Evolutionary conservation across 2,113 vertebrate species (phyloP), one percentile per base, ranked within the genome.

Genomic region (Phaethornis superciliosus): DNA sequence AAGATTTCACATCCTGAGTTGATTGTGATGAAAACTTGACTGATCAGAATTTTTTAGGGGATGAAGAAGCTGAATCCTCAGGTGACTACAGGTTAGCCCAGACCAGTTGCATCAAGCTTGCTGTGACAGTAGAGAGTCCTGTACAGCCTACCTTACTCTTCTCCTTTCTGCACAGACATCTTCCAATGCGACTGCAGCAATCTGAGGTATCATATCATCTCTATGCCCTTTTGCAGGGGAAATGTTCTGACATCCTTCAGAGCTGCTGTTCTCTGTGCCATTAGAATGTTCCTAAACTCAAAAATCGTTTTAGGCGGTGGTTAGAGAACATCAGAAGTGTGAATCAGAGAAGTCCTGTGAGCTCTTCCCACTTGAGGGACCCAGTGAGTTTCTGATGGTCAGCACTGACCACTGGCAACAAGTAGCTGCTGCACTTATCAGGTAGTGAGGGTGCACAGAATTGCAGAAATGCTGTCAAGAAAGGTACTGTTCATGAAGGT

Each of bases 1-100:
- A 96, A 90, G 93, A 89, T 97, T 95, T 96, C 81, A 69, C 84
- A 91, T 94, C 86, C 88, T 85, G 74, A 94, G 95, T 23, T 90
- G 86, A 88, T 95, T 95, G 85, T 95, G 91, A 96, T 87, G 86
- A 92, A 94, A 96, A n/a, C 80, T 93, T 69, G 75, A 90, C 54
- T 83, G 74, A 90, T 95, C 84, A 93, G 88, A 72, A 46, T 71
- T 89, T 60, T 91, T 62, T 71, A 58, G 33, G 30, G 42, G 76
- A 88, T 85, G 80, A 69, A 93, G 92, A 67, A 87, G 89, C 49
- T 15, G 12, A 35, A 19, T 12, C 4, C 28, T 44, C 52, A 22
- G 40, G 22, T 75, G 58, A 27, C 23, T 51, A 32, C 35, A 40
- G 24, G 8, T 30, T 42, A 64, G 77, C 33, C 54, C n/a, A 27